These are phyloP conservation scores for Poeciliopsis gracilis DNA, from an alignment of 2,797 vertebrate genomes.

Conservation along the genomic window DNA sequence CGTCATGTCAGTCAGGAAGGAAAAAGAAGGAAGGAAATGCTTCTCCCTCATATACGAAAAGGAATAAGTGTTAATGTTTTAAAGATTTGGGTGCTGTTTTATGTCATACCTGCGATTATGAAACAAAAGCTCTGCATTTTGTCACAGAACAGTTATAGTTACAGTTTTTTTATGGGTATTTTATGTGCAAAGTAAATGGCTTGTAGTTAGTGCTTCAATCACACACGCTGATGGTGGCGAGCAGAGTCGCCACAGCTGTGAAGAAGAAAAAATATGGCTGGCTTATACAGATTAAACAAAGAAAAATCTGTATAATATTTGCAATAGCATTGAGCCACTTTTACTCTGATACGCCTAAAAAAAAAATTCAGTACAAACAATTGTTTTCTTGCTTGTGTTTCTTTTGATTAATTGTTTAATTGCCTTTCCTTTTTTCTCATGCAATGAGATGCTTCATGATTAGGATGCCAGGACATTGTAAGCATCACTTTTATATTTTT, in stretches of 20 bases:
- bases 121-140: background rate
- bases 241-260: too few species aligned
- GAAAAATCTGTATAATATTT: background rate
- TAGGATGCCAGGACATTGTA: background rate
- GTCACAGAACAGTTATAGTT: background rate
- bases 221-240: too few species aligned
- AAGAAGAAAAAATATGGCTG: background rate
- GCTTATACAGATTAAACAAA: background rate
- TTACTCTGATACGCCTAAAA: background rate
- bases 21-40: conserved; percentile 16
- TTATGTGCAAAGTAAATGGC: background rate
- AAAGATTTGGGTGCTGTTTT: background rate
- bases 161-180: background rate
- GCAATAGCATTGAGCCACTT: background rate
- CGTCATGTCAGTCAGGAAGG: conserved; percentile 2
- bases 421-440: background rate
- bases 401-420: background rate
- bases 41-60: background rate
- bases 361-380: background rate
- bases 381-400: background rate
- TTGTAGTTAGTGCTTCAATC: too few species aligned
- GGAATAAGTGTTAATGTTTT: background rate
- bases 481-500: background rate
- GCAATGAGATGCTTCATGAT: background rate
- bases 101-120: background rate